Evolutionary conservation across 1,140 invertebrate genomes (phyloP).

Genomic region (Brachionus koreanus): DNA sequence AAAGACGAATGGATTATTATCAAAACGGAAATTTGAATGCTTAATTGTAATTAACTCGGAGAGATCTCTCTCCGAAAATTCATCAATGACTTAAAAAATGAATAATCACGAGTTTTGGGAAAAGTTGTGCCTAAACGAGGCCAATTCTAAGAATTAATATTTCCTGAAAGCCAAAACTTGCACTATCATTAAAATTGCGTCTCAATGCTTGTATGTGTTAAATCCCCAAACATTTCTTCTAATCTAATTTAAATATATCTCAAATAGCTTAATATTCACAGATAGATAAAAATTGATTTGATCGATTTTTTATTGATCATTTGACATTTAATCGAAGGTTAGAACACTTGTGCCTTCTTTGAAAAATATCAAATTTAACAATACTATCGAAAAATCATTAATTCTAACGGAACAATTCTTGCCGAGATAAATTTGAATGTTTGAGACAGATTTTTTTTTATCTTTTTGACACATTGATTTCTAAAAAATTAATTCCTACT

Average conservation of each 20-base stretch:
- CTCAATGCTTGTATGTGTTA: background rate
- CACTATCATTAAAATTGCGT: background rate
- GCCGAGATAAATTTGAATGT: slow-evolving; percentile 26
- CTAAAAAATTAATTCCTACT: background rate
- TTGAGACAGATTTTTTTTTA: background rate
- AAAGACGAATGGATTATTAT: slow-evolving; percentile 2
- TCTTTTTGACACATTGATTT: slow-evolving; percentile 32
- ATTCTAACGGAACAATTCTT: slow-evolving; percentile 22
- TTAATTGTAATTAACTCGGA: slow-evolving; percentile 22
- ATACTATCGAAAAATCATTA: slow-evolving; percentile 24
- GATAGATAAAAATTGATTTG: slow-evolving; percentile 30
- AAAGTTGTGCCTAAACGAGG: background rate
- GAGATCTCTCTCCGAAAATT: background rate
- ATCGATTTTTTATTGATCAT: slow-evolving; percentile 39
- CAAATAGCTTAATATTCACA: background rate
- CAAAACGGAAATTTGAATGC: slow-evolving; percentile 22
- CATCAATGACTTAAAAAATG: background rate
- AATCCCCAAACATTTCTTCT: background rate
- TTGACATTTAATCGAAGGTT: slow-evolving; percentile 7
- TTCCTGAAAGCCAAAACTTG: background rate
- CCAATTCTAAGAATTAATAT: slow-evolving; percentile 9
- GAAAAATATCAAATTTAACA: slow-evolving; percentile 20
- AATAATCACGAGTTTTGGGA: slow-evolving; percentile 26
- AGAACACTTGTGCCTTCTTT: slow-evolving; percentile 13
- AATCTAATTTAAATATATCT: background rate